phyloP scores from a whole-genome alignment of 35 echinoderm and acorn worm species.

The Strongylocentrotus purpuratus region DNA sequence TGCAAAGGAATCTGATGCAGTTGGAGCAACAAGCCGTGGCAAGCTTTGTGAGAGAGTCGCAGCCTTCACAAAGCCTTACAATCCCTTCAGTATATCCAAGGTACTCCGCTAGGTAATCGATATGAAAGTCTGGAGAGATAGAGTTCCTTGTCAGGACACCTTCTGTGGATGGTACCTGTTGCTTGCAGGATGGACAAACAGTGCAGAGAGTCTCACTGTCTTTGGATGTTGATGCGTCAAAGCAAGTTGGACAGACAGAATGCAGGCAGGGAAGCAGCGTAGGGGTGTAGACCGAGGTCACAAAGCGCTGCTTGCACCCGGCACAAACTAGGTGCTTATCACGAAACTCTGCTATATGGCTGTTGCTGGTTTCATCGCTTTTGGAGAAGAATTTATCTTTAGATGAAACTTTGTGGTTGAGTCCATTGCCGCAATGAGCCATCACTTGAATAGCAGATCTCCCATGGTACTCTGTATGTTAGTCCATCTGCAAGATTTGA shows the following conservation, averaged over 20 bases:
- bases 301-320: slow-evolving; percentile 33
- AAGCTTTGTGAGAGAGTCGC: slow-evolving; percentile 42
- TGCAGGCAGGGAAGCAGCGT: slow-evolving; percentile 47
- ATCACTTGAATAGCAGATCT: not conserved
- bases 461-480: not conserved
- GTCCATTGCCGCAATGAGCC: not conserved
- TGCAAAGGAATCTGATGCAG: slow-evolving; percentile 57
- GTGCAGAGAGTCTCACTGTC: not conserved
- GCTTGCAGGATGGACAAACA: slow-evolving; percentile 53
- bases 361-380: not conserved
- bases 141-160: not conserved
- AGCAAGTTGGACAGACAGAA: slow-evolving; percentile 37
- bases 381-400: slow-evolving; percentile 25
- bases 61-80: slow-evolving; percentile 59
- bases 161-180: slow-evolving; percentile 36
- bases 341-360: slow-evolving; percentile 34
- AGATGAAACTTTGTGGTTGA: not conserved
- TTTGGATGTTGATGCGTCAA: not conserved
- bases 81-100: slow-evolving; percentile 35
- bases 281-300: slow-evolving; percentile 34
- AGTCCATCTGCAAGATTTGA: not conserved
- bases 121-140: slow-evolving; percentile 54
- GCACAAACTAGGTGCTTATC: slow-evolving; percentile 19
- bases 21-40: slow-evolving; percentile 59
- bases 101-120: slow-evolving; percentile 53